phyloP scores from a whole-genome alignment of 1,140 invertebrate genomes.

The Leptopilina clavipes region DNA sequence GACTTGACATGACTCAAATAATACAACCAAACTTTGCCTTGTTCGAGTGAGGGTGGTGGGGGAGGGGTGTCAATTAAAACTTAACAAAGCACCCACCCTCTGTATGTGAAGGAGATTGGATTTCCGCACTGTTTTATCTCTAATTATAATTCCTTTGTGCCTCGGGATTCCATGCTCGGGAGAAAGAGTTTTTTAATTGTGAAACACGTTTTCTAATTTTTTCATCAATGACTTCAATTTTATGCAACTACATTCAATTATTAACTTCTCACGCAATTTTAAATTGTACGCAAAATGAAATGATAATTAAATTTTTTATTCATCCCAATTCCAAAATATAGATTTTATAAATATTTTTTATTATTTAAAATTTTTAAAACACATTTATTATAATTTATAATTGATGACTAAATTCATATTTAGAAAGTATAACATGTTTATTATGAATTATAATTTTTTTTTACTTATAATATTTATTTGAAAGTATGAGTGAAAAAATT shows the following conservation, averaged over 20 bases:
- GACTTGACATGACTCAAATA: background rate
- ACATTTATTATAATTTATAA: too few species aligned
- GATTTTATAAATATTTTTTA: too few species aligned
- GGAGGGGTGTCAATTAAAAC: slow-evolving; percentile 12
- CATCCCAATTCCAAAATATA: too few species aligned
- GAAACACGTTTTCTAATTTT: slow-evolving; percentile 14
- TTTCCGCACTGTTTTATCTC: slow-evolving; percentile 1
- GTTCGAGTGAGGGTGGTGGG: background rate
- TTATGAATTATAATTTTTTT: too few species aligned
- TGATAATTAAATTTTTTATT: too few species aligned
- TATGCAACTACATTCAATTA: background rate
- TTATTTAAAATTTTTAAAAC: too few species aligned
- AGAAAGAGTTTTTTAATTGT: background rate
- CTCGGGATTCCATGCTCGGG: background rate
- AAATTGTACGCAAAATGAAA: background rate
- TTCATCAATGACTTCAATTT: background rate
- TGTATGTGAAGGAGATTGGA: background rate
- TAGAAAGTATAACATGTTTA: too few species aligned
- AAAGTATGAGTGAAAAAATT: too few species aligned
- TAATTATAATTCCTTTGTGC: slow-evolving; percentile 19
- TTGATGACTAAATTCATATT: too few species aligned
- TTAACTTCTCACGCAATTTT: background rate
- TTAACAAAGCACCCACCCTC: background rate
- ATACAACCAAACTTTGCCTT: background rate
- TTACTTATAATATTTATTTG: too few species aligned